These are phyloP conservation scores for Hydrochoerus hydrochaeris DNA, from an alignment of 2,113 vertebrate species.

Conservation along the genomic window DNA sequence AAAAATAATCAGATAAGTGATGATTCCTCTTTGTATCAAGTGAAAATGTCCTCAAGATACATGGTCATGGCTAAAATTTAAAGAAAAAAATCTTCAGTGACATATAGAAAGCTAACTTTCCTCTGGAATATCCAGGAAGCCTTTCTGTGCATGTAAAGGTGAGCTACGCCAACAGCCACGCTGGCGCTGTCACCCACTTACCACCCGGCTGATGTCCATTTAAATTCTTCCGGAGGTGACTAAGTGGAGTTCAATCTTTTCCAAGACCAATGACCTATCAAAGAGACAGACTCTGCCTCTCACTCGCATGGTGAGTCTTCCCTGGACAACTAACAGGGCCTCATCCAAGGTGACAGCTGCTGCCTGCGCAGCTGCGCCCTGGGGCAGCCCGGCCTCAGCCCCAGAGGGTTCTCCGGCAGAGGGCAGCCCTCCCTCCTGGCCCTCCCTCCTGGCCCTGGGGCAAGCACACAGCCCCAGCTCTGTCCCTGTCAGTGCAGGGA, in stretches of 20 bases:
- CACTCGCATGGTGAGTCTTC: background rate
- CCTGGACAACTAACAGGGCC: background rate
- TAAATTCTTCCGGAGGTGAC: background rate
- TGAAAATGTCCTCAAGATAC: background rate
- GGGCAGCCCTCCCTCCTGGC: no score
- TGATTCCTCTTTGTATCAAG: background rate
- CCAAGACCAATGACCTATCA: background rate
- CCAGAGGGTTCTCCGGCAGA: background rate
- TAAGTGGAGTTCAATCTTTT: background rate
- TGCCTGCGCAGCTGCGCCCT: no score
- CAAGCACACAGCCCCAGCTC: background rate
- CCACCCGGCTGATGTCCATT: background rate
- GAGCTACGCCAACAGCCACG: accelerated
- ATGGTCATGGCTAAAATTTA: background rate
- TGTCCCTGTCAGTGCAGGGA: background rate
- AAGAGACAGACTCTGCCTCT: no score
- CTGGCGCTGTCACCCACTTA: background rate
- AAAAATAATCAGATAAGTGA: no score
- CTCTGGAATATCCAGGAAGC: background rate
- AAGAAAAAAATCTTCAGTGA: background rate
- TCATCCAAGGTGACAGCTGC: accelerated
- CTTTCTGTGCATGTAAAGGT: background rate
- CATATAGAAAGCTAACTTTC: accelerated
- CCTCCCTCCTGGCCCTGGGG: no score
- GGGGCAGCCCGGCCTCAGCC: no score